These are phyloP conservation scores for Phalera bucephala DNA, from an alignment of 2,888 invertebrate species.

Conservation along the genomic window DNA sequence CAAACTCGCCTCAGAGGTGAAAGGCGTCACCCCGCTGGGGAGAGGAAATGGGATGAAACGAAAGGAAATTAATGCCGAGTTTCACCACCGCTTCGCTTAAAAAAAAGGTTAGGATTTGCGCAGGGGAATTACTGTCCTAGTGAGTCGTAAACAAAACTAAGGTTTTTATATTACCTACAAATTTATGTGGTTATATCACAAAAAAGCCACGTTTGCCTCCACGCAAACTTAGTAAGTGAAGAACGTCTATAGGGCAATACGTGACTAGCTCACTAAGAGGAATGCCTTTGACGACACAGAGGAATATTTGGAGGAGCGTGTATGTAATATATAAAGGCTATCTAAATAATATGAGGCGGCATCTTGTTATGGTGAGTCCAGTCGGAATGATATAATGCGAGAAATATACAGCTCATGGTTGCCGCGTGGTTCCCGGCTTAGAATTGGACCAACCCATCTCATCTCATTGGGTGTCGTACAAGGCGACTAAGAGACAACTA, in stretches of 20 bases:
- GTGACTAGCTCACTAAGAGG: constrained; percentile 43
- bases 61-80: constrained; percentile 55
- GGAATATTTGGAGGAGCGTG: constrained; percentile 32
- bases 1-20: constrained; percentile 72
- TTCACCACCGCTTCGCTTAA: constrained; percentile 77
- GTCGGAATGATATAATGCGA: too few species aligned
- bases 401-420: too few species aligned
- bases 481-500: too few species aligned
- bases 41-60: constrained; percentile 65
- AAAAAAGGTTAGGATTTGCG: constrained; percentile 33
- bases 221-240: constrained; percentile 47
- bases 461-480: too few species aligned
- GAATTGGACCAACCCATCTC: too few species aligned
- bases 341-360: constrained; percentile 32
- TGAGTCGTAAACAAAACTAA: constrained; percentile 42
- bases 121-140: constrained; percentile 19
- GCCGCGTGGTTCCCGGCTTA: too few species aligned
- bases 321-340: constrained; percentile 27
- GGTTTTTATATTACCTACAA: constrained; percentile 17
- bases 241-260: constrained; percentile 44
- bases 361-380: constrained; percentile 14
- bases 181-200: too few species aligned
- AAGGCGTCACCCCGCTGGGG: constrained; percentile 76
- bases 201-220: constrained; percentile 32
- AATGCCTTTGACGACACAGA: constrained; percentile 53